Evolutionary conservation across 2,113 vertebrate genomes (phyloP).

Genomic region (Python bivittatus): DNA sequence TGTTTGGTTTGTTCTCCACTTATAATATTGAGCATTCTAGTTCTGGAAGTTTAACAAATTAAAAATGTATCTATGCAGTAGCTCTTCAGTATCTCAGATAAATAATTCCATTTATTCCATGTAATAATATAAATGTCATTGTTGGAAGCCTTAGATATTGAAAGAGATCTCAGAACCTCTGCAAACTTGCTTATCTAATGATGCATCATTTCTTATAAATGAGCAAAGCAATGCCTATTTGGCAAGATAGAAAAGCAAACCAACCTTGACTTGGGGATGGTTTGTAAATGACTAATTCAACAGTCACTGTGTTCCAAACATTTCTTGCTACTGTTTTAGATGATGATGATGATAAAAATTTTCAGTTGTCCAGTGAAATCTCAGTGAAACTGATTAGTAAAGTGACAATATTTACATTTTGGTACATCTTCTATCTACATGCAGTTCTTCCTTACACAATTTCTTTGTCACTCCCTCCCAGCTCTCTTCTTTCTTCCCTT

Average conservation of each 20-base stretch:
- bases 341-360: background rate
- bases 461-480: background rate
- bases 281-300: constrained; percentile 61
- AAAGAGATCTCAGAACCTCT: background rate
- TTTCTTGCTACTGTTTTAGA: constrained; percentile 67
- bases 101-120: background rate
- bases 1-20: constrained; percentile 52
- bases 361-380: constrained; percentile 45
- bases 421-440: background rate
- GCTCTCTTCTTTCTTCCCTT: background rate
- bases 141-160: constrained; percentile 31
- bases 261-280: constrained; percentile 9
- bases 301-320: constrained; percentile 43
- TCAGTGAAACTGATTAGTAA: constrained; percentile 61
- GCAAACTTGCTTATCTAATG: background rate
- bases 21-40: constrained; percentile 36
- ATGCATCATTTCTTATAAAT: background rate
- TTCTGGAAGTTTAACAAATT: constrained; percentile 58
- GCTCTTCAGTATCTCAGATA: constrained; percentile 49
- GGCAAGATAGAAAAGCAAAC: background rate
- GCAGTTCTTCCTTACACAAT: background rate
- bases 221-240: background rate
- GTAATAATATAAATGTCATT: constrained; percentile 36
- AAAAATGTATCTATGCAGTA: constrained; percentile 52
- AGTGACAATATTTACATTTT: constrained; percentile 34